A percentile compares a stretch with the other conserved stretches of the same genome.
phyloP scores from a whole-genome alignment of 2,888 invertebrate species.

The Microchrysa polita region DNA sequence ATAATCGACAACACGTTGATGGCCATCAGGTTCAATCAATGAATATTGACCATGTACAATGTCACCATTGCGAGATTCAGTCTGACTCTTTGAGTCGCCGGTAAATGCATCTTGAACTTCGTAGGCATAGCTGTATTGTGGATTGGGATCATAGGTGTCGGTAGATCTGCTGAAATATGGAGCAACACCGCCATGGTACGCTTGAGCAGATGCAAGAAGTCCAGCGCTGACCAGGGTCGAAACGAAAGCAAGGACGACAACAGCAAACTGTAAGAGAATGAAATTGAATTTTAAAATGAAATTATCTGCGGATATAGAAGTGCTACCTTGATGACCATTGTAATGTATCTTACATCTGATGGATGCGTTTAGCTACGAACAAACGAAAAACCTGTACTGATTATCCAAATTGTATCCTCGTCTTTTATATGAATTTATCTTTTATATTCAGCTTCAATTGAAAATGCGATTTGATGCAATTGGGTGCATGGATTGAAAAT shows the following conservation, averaged over 20 bases:
- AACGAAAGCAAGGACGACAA: slow-evolving; percentile 51
- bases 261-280: slow-evolving; percentile 43
- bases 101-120: slow-evolving; percentile 63
- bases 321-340: slow-evolving; percentile 52
- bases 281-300: neutral
- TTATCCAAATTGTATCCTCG: too few relatives aligned
- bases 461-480: too few relatives aligned
- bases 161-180: slow-evolving; percentile 54
- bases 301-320: neutral
- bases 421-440: too few relatives aligned
- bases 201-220: slow-evolving; percentile 39
- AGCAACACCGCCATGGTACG: slow-evolving; percentile 48
- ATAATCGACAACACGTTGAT: slow-evolving; percentile 63
- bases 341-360: slow-evolving; percentile 31
- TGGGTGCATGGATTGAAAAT: too few relatives aligned
- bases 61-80: slow-evolving; percentile 64
- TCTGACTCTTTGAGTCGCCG: slow-evolving; percentile 64
- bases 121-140: slow-evolving; percentile 64
- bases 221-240: slow-evolving; percentile 50
- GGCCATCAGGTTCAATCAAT: slow-evolving; percentile 63
- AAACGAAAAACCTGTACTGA: too few relatives aligned
- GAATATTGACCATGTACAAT: slow-evolving; percentile 64
- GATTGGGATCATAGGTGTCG: slow-evolving; percentile 63
- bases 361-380: neutral
- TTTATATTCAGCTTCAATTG: too few relatives aligned